Conservation (phyloP, 2,113 vertebrate genomes). For the Zosterops hypoxanthus region DNA sequence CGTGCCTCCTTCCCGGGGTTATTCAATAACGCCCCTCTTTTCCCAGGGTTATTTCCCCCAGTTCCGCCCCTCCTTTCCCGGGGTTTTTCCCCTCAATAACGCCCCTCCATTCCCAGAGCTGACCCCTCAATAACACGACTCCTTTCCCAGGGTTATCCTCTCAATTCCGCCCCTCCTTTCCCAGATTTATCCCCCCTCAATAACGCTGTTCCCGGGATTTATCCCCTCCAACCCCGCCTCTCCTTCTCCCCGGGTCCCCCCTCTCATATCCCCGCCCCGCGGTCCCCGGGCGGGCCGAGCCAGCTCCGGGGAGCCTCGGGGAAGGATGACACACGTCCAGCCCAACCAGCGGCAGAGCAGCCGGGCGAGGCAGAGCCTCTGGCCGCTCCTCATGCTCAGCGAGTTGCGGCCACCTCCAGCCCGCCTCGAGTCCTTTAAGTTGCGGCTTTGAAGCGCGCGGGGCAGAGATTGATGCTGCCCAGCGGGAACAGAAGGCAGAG, state of each 20-base stretch:
- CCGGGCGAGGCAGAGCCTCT: slow-evolving; percentile 34
- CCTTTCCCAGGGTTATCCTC: too few relatives aligned
- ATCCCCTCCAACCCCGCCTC: rapidly evolving
- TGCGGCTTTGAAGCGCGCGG: slow-evolving; percentile 20
- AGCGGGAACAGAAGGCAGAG: slow-evolving; percentile 53
- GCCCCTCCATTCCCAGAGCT: too few relatives aligned
- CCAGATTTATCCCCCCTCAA: neutral
- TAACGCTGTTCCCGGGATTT: neutral
- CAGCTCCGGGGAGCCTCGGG: neutral
- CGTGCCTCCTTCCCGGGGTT: rapidly evolving
- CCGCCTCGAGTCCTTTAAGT: slow-evolving; percentile 20
- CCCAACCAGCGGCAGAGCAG: slow-evolving; percentile 25
- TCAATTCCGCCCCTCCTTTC: rapidly evolving
- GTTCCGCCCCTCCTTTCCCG: too few relatives aligned
- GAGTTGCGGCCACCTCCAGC: neutral
- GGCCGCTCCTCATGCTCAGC: neutral
- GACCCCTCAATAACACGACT: neutral
- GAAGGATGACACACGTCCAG: slow-evolving; percentile 15
- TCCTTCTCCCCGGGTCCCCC: neutral
- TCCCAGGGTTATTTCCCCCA: too few relatives aligned
- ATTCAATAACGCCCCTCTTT: too few relatives aligned
- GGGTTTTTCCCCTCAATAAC: neutral
- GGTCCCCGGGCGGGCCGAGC: neutral
- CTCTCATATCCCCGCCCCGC: neutral
- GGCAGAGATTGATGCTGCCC: slow-evolving; percentile 23